phyloP scores from a whole-genome alignment of 2,888 invertebrate species.

The Drosophila testacea region DNA sequence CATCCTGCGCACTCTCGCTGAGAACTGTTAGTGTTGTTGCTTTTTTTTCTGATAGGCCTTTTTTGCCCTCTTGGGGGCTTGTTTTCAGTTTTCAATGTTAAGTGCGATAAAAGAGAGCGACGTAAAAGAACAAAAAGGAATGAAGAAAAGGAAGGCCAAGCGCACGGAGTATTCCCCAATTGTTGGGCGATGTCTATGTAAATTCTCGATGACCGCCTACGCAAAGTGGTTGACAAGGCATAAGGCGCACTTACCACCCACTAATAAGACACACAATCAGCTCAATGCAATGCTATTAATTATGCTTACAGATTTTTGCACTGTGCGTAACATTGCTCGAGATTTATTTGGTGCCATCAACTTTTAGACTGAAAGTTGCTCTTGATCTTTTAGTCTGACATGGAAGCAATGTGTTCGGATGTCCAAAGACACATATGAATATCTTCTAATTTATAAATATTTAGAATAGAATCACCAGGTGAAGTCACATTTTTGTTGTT shows the following conservation, averaged over 20 bases:
- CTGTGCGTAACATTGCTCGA: slow-evolving; percentile 22
- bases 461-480: background rate
- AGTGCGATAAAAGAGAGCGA: slow-evolving; percentile 63
- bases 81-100: slow-evolving; percentile 79
- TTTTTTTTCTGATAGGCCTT: slow-evolving; percentile 53
- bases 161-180: slow-evolving; percentile 42
- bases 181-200: slow-evolving; percentile 48
- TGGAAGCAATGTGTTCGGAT: background rate
- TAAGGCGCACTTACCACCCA: slow-evolving; percentile 6
- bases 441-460: background rate
- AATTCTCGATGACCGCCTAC: slow-evolving; percentile 40
- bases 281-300: slow-evolving; percentile 68
- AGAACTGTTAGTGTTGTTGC: slow-evolving; percentile 29
- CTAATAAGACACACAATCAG: slow-evolving; percentile 52
- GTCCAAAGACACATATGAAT: background rate
- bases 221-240: slow-evolving; percentile 18
- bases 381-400: background rate
- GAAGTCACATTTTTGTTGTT: background rate
- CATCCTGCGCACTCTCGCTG: slow-evolving; percentile 57
- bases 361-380: background rate
- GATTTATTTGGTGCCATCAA: slow-evolving; percentile 41
- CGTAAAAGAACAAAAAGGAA: slow-evolving; percentile 33
- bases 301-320: slow-evolving; percentile 55
- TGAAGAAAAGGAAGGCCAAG: slow-evolving; percentile 40
- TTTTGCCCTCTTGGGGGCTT: slow-evolving; percentile 74